Evolutionary conservation across 1,140 invertebrate species (phyloP), one percentile per base, ranked within the genome.

Genomic region (Drosophila insularis): DNA sequence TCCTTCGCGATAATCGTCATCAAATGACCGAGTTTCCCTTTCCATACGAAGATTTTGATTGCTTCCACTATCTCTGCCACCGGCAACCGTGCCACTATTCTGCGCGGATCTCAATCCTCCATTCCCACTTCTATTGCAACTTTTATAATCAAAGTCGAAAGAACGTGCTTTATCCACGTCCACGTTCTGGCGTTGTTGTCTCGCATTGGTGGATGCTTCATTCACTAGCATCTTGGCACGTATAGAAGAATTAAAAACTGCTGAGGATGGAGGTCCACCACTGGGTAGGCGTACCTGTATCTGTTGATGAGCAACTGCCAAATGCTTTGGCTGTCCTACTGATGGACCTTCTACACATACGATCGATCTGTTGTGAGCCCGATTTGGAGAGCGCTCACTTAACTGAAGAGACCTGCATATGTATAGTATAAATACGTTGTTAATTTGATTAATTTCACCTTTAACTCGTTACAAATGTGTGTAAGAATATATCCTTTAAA

Each of bases 331-430:
- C 63, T 74, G 81, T 8, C 68, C 54, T 6, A 63, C 63, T 4
- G 56, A 59, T 7, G 56, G 19, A 10, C 74, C 67, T 14, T 81
- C 75, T 17, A 91, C 76, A 14, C 82, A 81, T 0, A 86, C 80
- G 7, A 91, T 69, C 0, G 85, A 79, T 58, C 17, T 50, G 8
- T 91, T 91, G 31, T 92, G 89, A 0, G 63, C 55, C 14, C 91
- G 91, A 69, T 84, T 92, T 4, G 91, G 91, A 4, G 91, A 92
- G 11, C 90, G 87, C 63, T 92, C 91, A 59, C 66, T 91, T 0
- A 92, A 74, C 66, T 92, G 91, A 10, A 92, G 66, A 21, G 91
- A 92, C 76, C 91, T 92, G 63, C 17, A 37, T 37, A 11, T 0
- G 3, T 13, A 37, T 21, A 10, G n/a, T 17, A 10, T 2, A n/a